Evolutionary conservation across 1,140 invertebrate species (phyloP).

Genomic region (Plutomurus gul): DNA sequence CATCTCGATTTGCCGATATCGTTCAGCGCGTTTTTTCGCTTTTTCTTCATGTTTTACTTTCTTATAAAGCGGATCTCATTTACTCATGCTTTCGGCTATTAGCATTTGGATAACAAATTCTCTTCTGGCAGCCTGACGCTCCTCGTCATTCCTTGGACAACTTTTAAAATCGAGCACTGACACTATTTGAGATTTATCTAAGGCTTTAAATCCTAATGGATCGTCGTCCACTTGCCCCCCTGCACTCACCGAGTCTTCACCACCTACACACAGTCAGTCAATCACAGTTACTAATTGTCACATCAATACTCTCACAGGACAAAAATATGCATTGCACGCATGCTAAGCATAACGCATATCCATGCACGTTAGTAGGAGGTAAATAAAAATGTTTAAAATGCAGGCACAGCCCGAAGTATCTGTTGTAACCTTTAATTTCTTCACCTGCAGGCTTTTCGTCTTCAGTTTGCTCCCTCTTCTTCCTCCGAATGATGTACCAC

Average conservation of each 20-base stretch:
- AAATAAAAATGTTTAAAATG: too few relatives aligned
- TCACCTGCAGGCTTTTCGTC: neutral
- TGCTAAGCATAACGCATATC: neutral
- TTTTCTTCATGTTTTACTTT: constrained; percentile 40
- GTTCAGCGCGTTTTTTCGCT: constrained; percentile 24
- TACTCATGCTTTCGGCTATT: constrained; percentile 45
- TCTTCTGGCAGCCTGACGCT: constrained; percentile 27
- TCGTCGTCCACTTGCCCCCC: constrained; percentile 23
- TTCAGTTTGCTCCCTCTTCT: neutral
- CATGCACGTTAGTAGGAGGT: neutral
- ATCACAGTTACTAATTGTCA: too few relatives aligned
- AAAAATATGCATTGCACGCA: neutral
- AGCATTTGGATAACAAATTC: constrained; percentile 43
- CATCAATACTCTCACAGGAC: neutral
- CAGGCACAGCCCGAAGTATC: too few relatives aligned
- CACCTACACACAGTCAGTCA: neutral
- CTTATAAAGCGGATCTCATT: constrained; percentile 44
- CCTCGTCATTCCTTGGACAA: constrained; percentile 32
- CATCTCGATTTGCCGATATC: neutral
- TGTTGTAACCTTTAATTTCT: too few relatives aligned
- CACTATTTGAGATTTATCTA: constrained; percentile 39
- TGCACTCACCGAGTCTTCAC: neutral
- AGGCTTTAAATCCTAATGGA: constrained; percentile 6
- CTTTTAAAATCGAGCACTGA: constrained; percentile 35
- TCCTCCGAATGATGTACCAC: constrained; percentile 7